These are phyloP conservation scores for Pimephales promelas DNA, from an alignment of 2,113 vertebrate genomes.

Conservation along the genomic window DNA sequence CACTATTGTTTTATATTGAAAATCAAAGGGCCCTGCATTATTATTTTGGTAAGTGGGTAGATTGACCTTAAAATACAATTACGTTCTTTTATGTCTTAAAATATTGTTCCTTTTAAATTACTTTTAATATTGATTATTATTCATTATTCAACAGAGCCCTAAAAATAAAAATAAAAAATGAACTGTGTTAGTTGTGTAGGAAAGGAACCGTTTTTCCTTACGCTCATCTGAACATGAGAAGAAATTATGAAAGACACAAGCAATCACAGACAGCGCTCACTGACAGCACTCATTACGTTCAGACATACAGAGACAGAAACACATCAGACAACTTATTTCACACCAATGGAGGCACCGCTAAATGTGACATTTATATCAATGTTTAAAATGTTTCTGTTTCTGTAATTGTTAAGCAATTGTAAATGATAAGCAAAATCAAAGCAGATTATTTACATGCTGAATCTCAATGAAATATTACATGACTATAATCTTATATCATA, in stretches of 20 bases:
- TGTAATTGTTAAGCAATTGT: too few species aligned
- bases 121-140: background rate
- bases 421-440: too few species aligned
- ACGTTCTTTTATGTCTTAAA: background rate
- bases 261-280: background rate
- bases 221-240: background rate
- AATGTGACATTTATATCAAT: background rate
- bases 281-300: background rate
- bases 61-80: background rate
- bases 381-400: too few species aligned
- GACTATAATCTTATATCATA: too few species aligned
- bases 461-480: too few species aligned
- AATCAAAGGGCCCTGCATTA: background rate
- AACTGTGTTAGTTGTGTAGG: background rate
- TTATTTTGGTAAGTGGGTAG: background rate
- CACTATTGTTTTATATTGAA: background rate
- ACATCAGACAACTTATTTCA: background rate
- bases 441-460: too few species aligned
- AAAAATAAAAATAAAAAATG: background rate
- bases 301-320: background rate
- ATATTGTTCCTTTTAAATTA: background rate
- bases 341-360: background rate
- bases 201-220: background rate
- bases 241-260: conserved; percentile 21
- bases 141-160: background rate